Evolutionary conservation across 2,113 vertebrate genomes (phyloP).

Genomic region (Tiliqua scincoides): DNA sequence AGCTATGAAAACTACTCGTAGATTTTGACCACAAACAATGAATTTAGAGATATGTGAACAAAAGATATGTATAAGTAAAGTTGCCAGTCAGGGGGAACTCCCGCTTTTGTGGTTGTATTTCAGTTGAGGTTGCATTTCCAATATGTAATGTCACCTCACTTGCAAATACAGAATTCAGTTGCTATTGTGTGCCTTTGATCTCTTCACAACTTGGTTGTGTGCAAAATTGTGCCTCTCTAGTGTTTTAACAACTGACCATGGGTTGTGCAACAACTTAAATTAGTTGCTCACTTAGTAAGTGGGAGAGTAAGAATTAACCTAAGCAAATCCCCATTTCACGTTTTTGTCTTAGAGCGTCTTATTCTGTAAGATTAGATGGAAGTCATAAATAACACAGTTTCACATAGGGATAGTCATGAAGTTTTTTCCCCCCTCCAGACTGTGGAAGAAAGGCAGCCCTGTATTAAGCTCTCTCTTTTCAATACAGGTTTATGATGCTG

Average conservation of each 20-base stretch:
- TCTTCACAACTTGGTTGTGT: not conserved
- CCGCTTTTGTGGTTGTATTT: not conserved
- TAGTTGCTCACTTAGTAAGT: not conserved
- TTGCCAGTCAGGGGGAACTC: not conserved
- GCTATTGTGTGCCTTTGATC: not conserved
- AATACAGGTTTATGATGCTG: not conserved
- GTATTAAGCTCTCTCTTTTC: not conserved
- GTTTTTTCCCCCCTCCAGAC: not conserved
- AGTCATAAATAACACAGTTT: not conserved
- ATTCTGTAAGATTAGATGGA: not conserved
- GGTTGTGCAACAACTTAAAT: not conserved
- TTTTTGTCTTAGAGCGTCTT: not conserved
- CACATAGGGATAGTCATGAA: not conserved
- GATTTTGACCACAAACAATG: not conserved
- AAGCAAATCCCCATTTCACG: not conserved
- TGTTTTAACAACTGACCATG: not conserved
- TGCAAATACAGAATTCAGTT: not conserved
- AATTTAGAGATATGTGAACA: not conserved
- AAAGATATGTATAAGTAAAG: not conserved
- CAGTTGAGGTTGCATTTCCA: not conserved
- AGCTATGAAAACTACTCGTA: not conserved
- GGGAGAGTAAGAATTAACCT: not conserved
- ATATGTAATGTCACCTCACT: not conserved
- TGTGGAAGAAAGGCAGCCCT: not conserved
- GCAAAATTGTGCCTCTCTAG: not conserved